phyloP scores from a whole-genome alignment of 2,888 invertebrate species.

The Phaedon cochleariae region DNA sequence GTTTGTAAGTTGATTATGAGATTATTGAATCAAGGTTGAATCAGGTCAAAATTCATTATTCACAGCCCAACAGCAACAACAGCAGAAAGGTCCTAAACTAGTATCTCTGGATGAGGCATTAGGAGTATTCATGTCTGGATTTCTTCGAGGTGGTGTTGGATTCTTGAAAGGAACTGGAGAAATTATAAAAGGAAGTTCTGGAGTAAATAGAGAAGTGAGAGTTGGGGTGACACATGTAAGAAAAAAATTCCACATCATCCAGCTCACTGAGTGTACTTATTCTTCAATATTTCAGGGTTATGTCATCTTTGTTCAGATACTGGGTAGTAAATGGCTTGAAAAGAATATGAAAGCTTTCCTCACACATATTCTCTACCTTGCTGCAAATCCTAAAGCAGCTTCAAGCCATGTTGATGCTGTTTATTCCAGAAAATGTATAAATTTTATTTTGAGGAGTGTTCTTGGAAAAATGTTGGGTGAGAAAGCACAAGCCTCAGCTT shows the following conservation, averaged over 20 bases:
- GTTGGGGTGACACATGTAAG: slow-evolving; percentile 96
- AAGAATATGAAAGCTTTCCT: slow-evolving; percentile 86
- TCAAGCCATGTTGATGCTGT: slow-evolving; percentile 98
- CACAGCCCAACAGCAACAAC: slow-evolving; percentile 42
- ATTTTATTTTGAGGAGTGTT: slow-evolving; percentile 90
- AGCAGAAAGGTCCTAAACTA: slow-evolving; percentile 65
- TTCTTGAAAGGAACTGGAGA: slow-evolving; percentile 93
- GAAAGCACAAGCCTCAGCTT: slow-evolving; percentile 95
- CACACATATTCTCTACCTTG: slow-evolving; percentile 90
- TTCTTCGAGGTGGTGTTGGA: slow-evolving; percentile 91
- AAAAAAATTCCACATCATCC: slow-evolving; percentile 5
- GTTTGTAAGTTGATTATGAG: slow-evolving; percentile 53
- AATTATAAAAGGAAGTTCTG: slow-evolving; percentile 94
- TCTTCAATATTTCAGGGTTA: slow-evolving; percentile 76
- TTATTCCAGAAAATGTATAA: slow-evolving; percentile 96
- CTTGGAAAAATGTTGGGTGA: slow-evolving; percentile 95
- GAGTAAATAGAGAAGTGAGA: slow-evolving; percentile 93
- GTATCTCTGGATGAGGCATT: slow-evolving; percentile 91
- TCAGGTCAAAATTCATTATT: not conserved
- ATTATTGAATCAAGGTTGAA: not conserved
- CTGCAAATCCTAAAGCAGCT: slow-evolving; percentile 94
- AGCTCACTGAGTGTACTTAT: not conserved
- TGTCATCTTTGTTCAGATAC: slow-evolving; percentile 91
- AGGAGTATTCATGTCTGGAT: slow-evolving; percentile 91
- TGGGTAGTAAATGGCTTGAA: slow-evolving; percentile 96